phyloP scores from a whole-genome alignment of 2,888 invertebrate species.

The Lissocephala sabroskyi region DNA sequence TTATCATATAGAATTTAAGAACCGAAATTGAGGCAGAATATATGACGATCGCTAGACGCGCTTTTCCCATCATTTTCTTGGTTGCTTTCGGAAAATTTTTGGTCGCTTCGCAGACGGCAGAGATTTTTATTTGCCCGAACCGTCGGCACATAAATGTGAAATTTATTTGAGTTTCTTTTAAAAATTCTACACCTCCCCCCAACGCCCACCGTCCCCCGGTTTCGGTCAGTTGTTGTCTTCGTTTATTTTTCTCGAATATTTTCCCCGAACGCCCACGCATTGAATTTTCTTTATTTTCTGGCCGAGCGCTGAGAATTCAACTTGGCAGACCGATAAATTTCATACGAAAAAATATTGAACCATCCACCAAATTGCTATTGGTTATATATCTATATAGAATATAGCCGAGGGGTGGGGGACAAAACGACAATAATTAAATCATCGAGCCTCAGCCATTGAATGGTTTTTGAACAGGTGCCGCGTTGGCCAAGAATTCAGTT shows the following conservation, averaged over 20 bases:
- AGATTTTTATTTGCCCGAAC: no score
- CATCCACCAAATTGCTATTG: background rate
- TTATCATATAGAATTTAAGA: no score
- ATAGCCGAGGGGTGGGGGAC: no score
- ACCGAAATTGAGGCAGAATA: conserved; percentile 14
- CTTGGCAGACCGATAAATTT: background rate
- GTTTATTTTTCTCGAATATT: conserved; percentile 17
- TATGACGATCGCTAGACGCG: no score
- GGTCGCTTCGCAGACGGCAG: conserved; percentile 56
- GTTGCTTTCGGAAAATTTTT: background rate
- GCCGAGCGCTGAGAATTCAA: background rate
- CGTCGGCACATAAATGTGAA: conserved; percentile 30
- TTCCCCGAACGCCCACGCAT: conserved; percentile 42
- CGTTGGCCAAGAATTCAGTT: no score
- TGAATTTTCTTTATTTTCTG: background rate
- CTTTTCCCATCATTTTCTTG: no score
- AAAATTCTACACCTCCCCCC: no score
- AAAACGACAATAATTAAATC: conserved; percentile 49
- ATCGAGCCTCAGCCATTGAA: conserved; percentile 55
- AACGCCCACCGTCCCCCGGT: no score
- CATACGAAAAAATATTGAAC: conserved; percentile 17
- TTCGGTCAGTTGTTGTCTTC: background rate
- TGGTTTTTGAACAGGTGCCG: conserved; percentile 57
- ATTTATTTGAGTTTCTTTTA: conserved; percentile 12
- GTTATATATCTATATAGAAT: no score